Evolutionary conservation across 2,888 invertebrate species (phyloP).

Genomic region (Frankliniella intonsa): DNA sequence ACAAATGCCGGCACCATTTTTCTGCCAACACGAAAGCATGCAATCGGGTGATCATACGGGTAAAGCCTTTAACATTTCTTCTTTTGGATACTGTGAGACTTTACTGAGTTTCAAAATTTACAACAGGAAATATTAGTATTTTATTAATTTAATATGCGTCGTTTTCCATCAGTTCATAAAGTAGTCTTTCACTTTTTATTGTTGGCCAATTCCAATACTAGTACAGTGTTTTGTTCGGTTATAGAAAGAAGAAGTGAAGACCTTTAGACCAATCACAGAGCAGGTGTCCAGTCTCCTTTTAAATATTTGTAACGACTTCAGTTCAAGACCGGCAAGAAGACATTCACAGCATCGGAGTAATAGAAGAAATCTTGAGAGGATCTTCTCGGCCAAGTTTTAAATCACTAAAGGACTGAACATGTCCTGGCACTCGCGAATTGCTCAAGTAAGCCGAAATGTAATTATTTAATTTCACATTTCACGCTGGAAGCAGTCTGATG

Average conservation of each 20-base stretch:
- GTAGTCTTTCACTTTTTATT: too few species aligned
- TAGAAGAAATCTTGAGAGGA: neutral
- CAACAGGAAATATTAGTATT: too few species aligned
- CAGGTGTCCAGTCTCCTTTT: neutral
- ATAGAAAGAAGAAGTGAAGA: neutral
- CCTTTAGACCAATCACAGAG: neutral
- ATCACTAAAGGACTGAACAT: neutral
- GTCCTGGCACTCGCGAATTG: neutral
- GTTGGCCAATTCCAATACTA: neutral
- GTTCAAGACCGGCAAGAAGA: neutral
- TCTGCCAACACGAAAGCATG: too few species aligned
- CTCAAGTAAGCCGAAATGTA: neutral
- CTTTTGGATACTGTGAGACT: too few species aligned
- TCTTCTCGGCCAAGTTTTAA: neutral
- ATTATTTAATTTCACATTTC: neutral
- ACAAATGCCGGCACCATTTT: neutral
- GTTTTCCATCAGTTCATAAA: too few species aligned
- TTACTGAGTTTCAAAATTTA: too few species aligned
- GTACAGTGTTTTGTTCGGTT: neutral
- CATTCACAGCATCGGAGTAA: neutral
- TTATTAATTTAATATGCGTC: too few species aligned
- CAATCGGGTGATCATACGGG: too few species aligned
- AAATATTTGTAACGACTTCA: conserved; percentile 10
- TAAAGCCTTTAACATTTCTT: too few species aligned
- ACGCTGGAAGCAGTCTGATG: too few species aligned